A percentile compares a stretch with the other conserved stretches of the same genome.
Evolutionary conservation across 2,113 vertebrate species (phyloP).

Genomic region (Hymenochirus boettgeri): DNA sequence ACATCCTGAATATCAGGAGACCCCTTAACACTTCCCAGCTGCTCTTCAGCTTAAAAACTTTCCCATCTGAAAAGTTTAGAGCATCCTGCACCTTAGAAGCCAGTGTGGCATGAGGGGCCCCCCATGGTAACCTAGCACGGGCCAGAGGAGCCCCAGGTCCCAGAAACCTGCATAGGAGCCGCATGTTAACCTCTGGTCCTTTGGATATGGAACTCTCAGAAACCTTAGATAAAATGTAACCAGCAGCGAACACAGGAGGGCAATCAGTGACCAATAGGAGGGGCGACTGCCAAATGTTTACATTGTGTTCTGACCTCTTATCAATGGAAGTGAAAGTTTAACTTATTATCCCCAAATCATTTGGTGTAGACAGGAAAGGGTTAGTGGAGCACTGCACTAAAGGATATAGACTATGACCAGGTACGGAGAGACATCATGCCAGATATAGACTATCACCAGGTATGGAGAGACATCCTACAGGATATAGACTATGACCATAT

Average conservation of each 20-base stretch:
- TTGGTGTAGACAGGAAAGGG: no score
- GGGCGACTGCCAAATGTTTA: background rate
- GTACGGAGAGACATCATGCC: no score
- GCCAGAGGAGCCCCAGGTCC: background rate
- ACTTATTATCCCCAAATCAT: background rate
- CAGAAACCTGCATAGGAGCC: background rate
- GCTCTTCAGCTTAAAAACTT: conserved; percentile 66
- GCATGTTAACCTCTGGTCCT: background rate
- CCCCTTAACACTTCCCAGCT: conserved; percentile 62
- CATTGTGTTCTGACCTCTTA: background rate
- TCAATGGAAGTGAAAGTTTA: background rate
- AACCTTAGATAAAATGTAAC: background rate
- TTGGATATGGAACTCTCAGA: background rate
- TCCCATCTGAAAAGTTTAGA: conserved; percentile 61
- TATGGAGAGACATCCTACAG: no score
- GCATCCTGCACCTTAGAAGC: background rate
- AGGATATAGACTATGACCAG: no score
- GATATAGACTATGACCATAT: no score
- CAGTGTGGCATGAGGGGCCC: background rate
- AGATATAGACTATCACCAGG: no score
- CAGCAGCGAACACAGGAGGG: background rate
- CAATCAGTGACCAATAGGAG: conserved; percentile 3
- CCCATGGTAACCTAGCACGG: conserved; percentile 22
- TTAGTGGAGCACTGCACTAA: no score
- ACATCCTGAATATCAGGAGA: conserved; percentile 63